Evolutionary conservation across 2,797 vertebrate genomes (phyloP).

Genomic region (Phataginus tetradactyla): DNA sequence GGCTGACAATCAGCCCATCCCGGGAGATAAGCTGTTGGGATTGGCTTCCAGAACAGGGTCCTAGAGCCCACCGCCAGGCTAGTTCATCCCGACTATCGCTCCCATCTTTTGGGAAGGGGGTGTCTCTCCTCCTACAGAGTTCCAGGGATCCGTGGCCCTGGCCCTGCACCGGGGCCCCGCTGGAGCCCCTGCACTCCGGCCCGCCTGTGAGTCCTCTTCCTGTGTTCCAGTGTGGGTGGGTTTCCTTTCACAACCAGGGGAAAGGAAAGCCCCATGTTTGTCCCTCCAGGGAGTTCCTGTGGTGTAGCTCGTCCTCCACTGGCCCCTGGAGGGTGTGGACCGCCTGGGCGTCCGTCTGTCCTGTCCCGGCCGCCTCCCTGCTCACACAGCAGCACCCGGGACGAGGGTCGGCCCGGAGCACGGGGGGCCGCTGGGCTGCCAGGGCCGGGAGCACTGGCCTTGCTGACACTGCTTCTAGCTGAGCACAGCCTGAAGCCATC

Average conservation of each 20-base stretch:
- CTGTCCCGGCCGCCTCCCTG: not conserved
- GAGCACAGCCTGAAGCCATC: too few relatives aligned
- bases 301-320: not conserved
- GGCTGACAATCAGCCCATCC: rapidly evolving
- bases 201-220: not conserved
- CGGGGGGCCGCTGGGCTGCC: too few relatives aligned
- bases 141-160: rapidly evolving
- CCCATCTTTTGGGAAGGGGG: not conserved
- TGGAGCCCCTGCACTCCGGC: not conserved
- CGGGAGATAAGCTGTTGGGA: rapidly evolving
- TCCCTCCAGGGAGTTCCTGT: not conserved
- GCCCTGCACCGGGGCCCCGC: rapidly evolving
- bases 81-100: rapidly evolving
- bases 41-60: rapidly evolving
- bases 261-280: rapidly evolving
- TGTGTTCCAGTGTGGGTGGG: rapidly evolving
- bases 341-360: not conserved
- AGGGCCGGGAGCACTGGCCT: too few relatives aligned
- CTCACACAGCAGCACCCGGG: not conserved
- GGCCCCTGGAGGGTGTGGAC: not conserved
- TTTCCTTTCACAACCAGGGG: not conserved
- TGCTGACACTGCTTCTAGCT: too few relatives aligned
- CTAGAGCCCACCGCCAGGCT: rapidly evolving
- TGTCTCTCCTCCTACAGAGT: not conserved
- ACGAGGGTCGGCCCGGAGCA: rapidly evolving